Conservation (phyloP, 2,888 invertebrate genomes). For the Tinea pellionella region DNA sequence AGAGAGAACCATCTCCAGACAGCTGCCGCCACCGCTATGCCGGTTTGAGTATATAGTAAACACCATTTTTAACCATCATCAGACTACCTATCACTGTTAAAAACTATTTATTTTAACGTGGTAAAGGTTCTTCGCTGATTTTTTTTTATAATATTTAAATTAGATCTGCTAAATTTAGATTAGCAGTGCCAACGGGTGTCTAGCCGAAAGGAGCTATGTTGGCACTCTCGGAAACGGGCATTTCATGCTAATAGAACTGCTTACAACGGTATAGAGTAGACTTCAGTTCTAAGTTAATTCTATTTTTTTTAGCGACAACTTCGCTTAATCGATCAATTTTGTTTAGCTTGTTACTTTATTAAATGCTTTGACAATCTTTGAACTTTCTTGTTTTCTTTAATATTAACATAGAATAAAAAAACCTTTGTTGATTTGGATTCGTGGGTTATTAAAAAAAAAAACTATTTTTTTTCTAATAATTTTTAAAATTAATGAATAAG, state of each 20-base stretch:
- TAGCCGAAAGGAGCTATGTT: neutral
- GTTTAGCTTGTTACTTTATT: neutral
- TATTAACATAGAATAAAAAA: too few species aligned
- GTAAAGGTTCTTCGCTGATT: neutral
- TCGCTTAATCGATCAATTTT: neutral
- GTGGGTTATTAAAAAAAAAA: too few species aligned
- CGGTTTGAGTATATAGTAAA: too few species aligned
- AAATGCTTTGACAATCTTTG: neutral
- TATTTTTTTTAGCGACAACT: neutral
- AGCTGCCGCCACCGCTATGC: too few species aligned
- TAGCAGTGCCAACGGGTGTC: neutral
- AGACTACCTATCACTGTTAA: too few species aligned
- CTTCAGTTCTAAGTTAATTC: neutral
- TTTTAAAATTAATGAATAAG: too few species aligned
- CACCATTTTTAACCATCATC: too few species aligned
- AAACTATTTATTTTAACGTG: too few species aligned
- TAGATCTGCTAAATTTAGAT: neutral
- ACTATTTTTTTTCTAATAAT: too few species aligned
- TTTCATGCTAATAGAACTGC: slow-evolving; percentile 48
- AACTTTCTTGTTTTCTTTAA: too few species aligned
- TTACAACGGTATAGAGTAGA: slow-evolving; percentile 30
- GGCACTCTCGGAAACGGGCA: slow-evolving; percentile 27
- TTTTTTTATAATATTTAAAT: neutral
- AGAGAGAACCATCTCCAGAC: too few species aligned
- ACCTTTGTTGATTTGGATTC: too few species aligned